A percentile compares a stretch with the other conserved stretches of the same genome.
Evolutionary conservation across 2,888 invertebrate species (phyloP).

Genomic region (Ernsta delagoae): DNA sequence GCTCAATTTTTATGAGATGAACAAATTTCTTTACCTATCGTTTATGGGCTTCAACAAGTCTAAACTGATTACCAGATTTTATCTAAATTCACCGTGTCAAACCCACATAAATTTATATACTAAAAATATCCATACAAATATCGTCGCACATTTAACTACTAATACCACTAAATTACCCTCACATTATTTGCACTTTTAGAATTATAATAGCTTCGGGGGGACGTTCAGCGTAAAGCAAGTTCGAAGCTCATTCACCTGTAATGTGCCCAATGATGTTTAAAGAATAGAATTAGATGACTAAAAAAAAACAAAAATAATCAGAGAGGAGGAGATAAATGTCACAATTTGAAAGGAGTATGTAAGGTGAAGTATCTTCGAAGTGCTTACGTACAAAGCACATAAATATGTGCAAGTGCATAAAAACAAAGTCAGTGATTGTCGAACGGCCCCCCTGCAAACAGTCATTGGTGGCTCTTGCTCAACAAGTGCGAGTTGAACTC

Average conservation of each 20-base stretch:
- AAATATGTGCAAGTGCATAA: conserved; percentile 62
- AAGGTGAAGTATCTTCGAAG: conserved; percentile 69
- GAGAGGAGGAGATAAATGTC: conserved; percentile 7
- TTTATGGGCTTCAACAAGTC: conserved; percentile 9
- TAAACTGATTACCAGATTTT: conserved; percentile 35
- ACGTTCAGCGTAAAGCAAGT: conserved; percentile 77
- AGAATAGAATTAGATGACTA: conserved; percentile 9
- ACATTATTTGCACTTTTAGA: conserved; percentile 80
- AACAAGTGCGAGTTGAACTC: conserved; percentile 98
- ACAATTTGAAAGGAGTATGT: conserved; percentile 40
- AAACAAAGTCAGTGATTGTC: conserved; percentile 61
- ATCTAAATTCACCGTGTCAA: conserved; percentile 49
- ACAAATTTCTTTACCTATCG: conserved; percentile 14
- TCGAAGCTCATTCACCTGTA: conserved; percentile 72
- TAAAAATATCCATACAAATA: conserved; percentile 80
- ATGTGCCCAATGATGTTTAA: conserved; percentile 2
- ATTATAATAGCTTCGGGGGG: conserved; percentile 78
- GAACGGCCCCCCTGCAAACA: conserved; percentile 81
- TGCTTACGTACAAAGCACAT: conserved; percentile 69
- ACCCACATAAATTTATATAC: conserved; percentile 71
- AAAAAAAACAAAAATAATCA: conserved; percentile 12
- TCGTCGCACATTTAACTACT: conserved; percentile 66
- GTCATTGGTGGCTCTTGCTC: conserved; percentile 96
- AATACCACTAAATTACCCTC: conserved; percentile 73
- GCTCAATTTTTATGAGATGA: conserved; percentile 37